Conservation (phyloP, 2,888 invertebrate genomes). For the Cosmorhoe ocellata region DNA sequence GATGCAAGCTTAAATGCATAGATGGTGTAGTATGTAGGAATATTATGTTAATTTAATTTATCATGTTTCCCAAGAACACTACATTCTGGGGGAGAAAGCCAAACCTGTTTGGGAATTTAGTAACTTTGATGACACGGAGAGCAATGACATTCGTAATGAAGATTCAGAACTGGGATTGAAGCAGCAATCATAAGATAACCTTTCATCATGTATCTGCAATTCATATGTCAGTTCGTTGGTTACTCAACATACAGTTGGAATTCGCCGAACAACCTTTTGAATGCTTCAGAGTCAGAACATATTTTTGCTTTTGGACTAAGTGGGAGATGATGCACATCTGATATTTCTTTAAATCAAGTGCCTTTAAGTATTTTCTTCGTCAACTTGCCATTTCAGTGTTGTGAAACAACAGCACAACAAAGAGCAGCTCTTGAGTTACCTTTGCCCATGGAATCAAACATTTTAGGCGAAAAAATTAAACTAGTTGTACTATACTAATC, state of each 20-base stretch:
- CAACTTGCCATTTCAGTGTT: no score
- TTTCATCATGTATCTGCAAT: constrained; percentile 16
- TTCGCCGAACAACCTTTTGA: constrained; percentile 15
- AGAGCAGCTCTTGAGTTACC: no score
- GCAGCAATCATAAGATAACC: constrained; percentile 25
- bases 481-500: no score
- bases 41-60: constrained; percentile 56
- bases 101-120: constrained; percentile 61
- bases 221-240: constrained; percentile 24
- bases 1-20: constrained; percentile 29
- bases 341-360: no score
- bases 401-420: no score
- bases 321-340: no score
- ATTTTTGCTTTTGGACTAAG: no score
- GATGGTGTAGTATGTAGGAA: constrained; percentile 28
- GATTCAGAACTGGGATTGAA: constrained; percentile 22
- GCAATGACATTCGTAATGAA: constrained; percentile 35
- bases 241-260: constrained; percentile 23
- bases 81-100: constrained; percentile 56
- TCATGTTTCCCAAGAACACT: constrained; percentile 61
- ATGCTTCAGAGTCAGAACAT: neutral
- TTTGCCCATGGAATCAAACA: no score
- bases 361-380: no score
- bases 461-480: no score
- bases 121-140: constrained; percentile 43